A percentile compares a stretch with the other conserved stretches of the same genome.
phyloP scores from a whole-genome alignment of 1,140 invertebrate species.

The Drepana arcuata region DNA sequence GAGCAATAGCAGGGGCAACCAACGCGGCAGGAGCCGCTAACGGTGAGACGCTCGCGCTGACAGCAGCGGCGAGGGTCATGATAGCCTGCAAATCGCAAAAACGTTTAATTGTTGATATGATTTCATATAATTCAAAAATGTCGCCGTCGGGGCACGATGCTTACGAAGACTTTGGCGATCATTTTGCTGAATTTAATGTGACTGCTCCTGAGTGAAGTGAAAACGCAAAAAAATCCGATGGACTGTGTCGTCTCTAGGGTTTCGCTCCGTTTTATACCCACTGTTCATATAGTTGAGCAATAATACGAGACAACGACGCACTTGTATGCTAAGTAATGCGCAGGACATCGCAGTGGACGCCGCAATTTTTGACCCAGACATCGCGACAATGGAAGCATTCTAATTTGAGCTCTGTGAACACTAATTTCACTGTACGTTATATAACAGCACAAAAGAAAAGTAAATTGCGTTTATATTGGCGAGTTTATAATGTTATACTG shows the following conservation, averaged over 20 bases:
- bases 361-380: conserved; percentile 55
- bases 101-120: too few species aligned
- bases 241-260: conserved; percentile 46
- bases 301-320: conserved; percentile 21
- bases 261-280: conserved; percentile 53
- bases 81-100: conserved; percentile 62
- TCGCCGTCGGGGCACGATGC: too few species aligned
- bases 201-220: conserved; percentile 49
- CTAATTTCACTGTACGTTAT: conserved; percentile 58
- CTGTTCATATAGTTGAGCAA: conserved; percentile 47
- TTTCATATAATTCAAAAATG: too few species aligned
- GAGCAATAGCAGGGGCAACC: conserved; percentile 63
- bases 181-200: conserved; percentile 66
- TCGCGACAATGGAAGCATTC: conserved; percentile 41
- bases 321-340: conserved; percentile 33
- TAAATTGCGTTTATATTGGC: too few species aligned
- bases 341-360: conserved; percentile 39
- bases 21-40: conserved; percentile 49
- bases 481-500: too few species aligned
- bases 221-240: conserved; percentile 33
- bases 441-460: conserved; percentile 42
- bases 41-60: conserved; percentile 44
- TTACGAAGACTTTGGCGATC: conserved; percentile 74
- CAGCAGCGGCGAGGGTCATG: conserved; percentile 51
- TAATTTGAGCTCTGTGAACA: conserved; percentile 51